phyloP scores from a whole-genome alignment of 1,140 invertebrate species.

The Paraescarpia echinospica region DNA sequence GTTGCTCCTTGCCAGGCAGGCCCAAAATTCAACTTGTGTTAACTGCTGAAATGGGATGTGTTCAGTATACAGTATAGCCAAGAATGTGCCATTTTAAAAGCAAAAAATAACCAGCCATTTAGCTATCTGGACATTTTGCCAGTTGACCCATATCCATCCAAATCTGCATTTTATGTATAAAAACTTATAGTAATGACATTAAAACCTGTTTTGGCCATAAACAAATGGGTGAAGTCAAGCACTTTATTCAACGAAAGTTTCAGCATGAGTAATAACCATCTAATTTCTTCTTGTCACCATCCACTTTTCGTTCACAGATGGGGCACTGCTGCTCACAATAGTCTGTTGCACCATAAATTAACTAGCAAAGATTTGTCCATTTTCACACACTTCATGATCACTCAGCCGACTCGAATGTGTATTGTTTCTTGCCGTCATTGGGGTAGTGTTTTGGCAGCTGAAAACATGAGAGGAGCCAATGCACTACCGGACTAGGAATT shows the following conservation, averaged over 20 bases:
- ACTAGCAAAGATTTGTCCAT: not conserved
- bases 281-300: not conserved
- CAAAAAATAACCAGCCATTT: too few species aligned
- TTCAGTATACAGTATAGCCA: too few species aligned
- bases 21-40: too few species aligned
- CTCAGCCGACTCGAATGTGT: constrained; percentile 19
- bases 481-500: not conserved
- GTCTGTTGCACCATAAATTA: not conserved
- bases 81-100: too few species aligned
- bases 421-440: constrained; percentile 15
- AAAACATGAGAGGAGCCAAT: not conserved
- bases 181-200: too few species aligned
- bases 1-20: too few species aligned
- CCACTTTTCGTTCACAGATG: not conserved
- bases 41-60: too few species aligned
- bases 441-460: not conserved
- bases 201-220: not conserved
- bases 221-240: not conserved
- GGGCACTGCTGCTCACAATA: not conserved
- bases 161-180: too few species aligned
- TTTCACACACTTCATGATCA: not conserved
- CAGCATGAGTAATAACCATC: not conserved
- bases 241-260: not conserved
- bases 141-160: too few species aligned
- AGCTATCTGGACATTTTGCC: too few species aligned